Evolutionary conservation across 35 echinoderm and acorn worm genomes (phyloP), one percentile per base, ranked within the genome.

Genomic region (Lytechinus pictus): DNA sequence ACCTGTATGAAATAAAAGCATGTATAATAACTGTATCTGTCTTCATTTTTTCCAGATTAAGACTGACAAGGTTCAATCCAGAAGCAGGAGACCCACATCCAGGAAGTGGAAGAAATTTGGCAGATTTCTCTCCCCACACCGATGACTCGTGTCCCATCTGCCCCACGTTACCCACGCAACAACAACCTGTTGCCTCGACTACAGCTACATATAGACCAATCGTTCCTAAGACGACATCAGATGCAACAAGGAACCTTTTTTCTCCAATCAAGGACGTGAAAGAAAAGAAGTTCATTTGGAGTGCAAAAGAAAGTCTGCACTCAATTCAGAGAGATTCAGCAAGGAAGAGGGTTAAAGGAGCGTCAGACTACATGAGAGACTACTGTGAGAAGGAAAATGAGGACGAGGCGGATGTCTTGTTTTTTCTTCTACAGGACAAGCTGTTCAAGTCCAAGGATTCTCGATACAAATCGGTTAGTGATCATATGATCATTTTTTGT

Each of bases 341-440:
- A n/a, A 54, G 54, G 57, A 95, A 91, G 52, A 54, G 95, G 29
- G 89, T 89, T 3, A 14, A 72, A 14, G 95, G 89, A 90, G 95
- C 95, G 28, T 27, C 52, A 2, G 55, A 27, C 52, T 61, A 90
- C n/a, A 92, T 95, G 3, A 61, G 24, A 0, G 24, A 27, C 24
- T 91, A 58, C 55, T 60, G 95, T 16, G 10, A 12, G 10, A 91
- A 8, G 14, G 28, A 95, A 29, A 95, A 95, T 29, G 95, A 95
- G 56, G 6, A 91, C 24, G 56, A 95, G 95, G 27, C 58, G 1
- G 95, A 95, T 51, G 21, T 95, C 28, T 52, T 52, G 27, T 92
- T 91, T 57, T 95, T 61, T 24, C 54, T 92, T 8, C 89, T 95
- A 8, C 57, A 52, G 8, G 27, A 95, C 51, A 92, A 61, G 19